Percentiles rank a stretch among this genome's conserved stretches.
Conservation (phyloP, 1,140 invertebrate genomes). For the Acyrthosiphon pisum region DNA sequence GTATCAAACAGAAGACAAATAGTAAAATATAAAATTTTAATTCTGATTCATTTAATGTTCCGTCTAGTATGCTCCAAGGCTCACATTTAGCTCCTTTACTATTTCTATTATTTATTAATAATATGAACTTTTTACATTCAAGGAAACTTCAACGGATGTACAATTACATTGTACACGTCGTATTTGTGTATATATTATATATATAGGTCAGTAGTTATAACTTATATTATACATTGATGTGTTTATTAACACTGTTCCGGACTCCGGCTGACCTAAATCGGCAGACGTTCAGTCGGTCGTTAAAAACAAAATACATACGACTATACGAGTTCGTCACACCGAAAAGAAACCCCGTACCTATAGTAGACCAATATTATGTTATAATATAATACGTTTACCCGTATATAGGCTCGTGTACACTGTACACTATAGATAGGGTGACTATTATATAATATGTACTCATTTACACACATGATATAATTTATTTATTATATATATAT, state of each 20-base stretch:
- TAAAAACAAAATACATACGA: neutral
- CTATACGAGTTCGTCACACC: neutral
- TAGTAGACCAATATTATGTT: neutral
- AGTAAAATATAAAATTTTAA: too few relatives aligned
- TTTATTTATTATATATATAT: too few relatives aligned
- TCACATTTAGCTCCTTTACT: too few relatives aligned
- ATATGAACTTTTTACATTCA: too few relatives aligned
- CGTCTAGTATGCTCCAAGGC: too few relatives aligned
- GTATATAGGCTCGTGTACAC: neutral
- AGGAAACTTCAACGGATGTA: too few relatives aligned
- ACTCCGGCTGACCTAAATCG: neutral
- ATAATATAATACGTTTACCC: neutral
- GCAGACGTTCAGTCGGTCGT: neutral
- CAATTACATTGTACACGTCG: too few relatives aligned
- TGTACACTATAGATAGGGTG: neutral
- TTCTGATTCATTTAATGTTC: too few relatives aligned
- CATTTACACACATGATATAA: neutral
- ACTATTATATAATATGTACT: neutral
- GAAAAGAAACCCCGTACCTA: neutral
- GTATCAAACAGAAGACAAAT: too few relatives aligned
- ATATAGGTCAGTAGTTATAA: neutral
- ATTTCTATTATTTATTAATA: too few relatives aligned
- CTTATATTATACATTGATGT: neutral
- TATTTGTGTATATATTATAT: too few relatives aligned
- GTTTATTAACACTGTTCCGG: neutral